phyloP scores from a whole-genome alignment of 1,140 invertebrate genomes.

The Caenorhabditis briggsae region DNA sequence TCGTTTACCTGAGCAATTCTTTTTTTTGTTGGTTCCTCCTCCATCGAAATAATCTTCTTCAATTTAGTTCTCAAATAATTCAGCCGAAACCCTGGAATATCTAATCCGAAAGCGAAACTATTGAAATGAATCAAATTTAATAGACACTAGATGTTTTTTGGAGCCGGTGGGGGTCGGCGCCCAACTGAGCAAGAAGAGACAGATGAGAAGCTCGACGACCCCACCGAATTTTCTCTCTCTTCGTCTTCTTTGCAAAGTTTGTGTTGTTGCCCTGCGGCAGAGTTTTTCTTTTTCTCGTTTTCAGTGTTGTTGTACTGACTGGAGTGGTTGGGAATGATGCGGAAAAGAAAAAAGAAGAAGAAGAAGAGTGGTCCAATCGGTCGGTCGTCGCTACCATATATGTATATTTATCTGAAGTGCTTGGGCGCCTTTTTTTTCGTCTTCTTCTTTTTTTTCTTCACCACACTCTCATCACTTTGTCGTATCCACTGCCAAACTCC shows the following conservation, averaged over 20 bases:
- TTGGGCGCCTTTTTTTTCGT: conserved; percentile 15
- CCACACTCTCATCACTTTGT: conserved; percentile 28
- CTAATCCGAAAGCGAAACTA: too few species aligned
- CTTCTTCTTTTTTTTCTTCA: background rate
- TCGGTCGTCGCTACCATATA: background rate
- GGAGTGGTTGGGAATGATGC: conserved; percentile 51
- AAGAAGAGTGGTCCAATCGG: background rate
- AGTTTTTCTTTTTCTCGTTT: background rate
- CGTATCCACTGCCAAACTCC: conserved; percentile 5
- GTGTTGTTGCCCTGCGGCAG: conserved; percentile 44
- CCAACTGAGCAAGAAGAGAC: background rate
- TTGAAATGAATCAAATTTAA: background rate
- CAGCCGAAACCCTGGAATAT: too few species aligned
- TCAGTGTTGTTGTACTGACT: conserved; percentile 16
- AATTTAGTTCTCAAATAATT: too few species aligned
- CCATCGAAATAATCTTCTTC: too few species aligned
- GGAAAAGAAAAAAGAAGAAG: conserved; percentile 35
- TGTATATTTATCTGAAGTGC: conserved; percentile 30
- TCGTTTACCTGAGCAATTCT: too few species aligned
- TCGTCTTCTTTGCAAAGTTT: conserved; percentile 32
- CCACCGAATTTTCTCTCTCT: conserved; percentile 3
- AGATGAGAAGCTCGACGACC: conserved; percentile 19
- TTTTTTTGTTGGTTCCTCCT: too few species aligned
- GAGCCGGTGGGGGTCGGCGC: background rate
- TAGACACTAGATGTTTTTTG: background rate